Evolutionary conservation across 2,797 vertebrate genomes (phyloP), one percentile per base, ranked within the genome.

Genomic region (Falco novaeseelandiae): DNA sequence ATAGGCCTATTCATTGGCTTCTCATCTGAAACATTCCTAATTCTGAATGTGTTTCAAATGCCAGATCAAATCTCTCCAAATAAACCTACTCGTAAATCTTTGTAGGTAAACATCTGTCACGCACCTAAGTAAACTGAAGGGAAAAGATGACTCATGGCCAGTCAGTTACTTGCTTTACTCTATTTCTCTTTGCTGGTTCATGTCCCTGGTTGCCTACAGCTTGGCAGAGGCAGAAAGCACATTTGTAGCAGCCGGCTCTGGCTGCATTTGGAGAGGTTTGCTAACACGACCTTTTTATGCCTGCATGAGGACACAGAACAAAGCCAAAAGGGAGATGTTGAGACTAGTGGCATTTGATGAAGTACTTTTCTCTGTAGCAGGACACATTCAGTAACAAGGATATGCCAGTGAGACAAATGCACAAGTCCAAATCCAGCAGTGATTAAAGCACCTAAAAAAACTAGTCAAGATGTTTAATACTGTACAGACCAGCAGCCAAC

Each of bases 31-130:
- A 58, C 1, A 30, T 67, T 93, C 59, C 48, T 30, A 44, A 48
- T 79, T 95, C 79, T 69, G 63, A 72, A 58, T 0, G 0, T 25
- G 49, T 69, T 49, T 92, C 88, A 90, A 90, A 71, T 69, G 46
- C 73, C 86, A 92, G 66, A 89, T 77, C 70, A 82, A 59, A 84
- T 94, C 83, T 83, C 89, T 83, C 83, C 70, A 52, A 85, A 73
- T 93, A 77, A 95, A 51, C 42, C 66, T 82, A 27, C 62, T 82
- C 73, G 46, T 96, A 57, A 84, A 92, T 95, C 82, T 94, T 38
- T 9, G n/a, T 42, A 62, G 26, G 62, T 36, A 63, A 93, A 84
- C 94, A 91, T 88, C 90, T 94, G 85, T 78, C 91, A 89, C 0
- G 0, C 57, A 84, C n/a, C 67, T 6, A 63, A 66, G 66, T 14